Conservation (phyloP, 2,888 invertebrate genomes). For the Drepanosiphum platanoidis region DNA sequence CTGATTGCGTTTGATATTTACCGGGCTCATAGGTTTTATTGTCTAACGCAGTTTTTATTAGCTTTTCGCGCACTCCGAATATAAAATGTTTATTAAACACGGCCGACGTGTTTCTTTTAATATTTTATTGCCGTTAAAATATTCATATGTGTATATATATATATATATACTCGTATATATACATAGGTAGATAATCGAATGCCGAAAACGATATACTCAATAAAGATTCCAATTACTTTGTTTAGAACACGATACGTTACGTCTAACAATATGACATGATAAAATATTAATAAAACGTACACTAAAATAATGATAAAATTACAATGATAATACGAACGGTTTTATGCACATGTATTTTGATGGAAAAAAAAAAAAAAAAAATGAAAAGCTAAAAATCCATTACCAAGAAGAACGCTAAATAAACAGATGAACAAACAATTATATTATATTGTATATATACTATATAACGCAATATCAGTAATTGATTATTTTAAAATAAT, state of each 20-base stretch:
- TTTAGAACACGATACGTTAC: too few relatives aligned
- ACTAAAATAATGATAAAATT: not conserved
- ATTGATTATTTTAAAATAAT: slow-evolving; percentile 56
- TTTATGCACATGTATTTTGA: not conserved
- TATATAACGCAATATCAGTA: slow-evolving; percentile 46
- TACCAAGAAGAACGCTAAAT: slow-evolving; percentile 21
- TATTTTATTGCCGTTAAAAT: too few relatives aligned
- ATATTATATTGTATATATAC: too few relatives aligned
- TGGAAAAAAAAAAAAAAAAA: not conserved
- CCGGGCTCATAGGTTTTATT: not conserved
- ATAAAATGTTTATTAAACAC: not conserved
- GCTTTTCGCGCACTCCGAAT: not conserved
- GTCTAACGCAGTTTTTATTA: not conserved
- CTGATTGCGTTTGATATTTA: not conserved
- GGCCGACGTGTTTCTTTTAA: too few relatives aligned
- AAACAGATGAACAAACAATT: slow-evolving; percentile 40
- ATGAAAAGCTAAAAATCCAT: slow-evolving; percentile 6
- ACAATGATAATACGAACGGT: not conserved
- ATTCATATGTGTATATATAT: too few relatives aligned
- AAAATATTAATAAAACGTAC: not conserved
- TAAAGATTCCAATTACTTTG: too few relatives aligned
- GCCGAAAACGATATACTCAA: too few relatives aligned
- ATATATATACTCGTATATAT: too few relatives aligned
- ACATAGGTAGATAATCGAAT: too few relatives aligned
- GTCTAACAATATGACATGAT: too few relatives aligned